Evolutionary conservation across 1,140 invertebrate genomes (phyloP), one percentile per base, ranked within the genome.

Genomic region (Ceratina australensis): DNA sequence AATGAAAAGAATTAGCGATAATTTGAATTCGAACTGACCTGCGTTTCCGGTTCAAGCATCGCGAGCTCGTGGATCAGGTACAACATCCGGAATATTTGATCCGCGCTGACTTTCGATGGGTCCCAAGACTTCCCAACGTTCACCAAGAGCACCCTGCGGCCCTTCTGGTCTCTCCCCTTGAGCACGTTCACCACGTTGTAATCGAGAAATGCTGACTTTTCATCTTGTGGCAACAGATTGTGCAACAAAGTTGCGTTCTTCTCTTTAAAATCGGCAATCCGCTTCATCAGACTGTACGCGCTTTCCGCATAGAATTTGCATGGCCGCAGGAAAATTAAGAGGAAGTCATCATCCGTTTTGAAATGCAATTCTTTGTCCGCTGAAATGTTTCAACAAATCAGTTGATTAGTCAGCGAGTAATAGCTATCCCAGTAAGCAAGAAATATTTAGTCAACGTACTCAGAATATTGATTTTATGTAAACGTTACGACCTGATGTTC

Each of bases 251-350:
- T 80, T 0, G 94, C 93, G 83, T 97, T 93, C 77, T 96, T 96
- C 8, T 94, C 93, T 86, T 94, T 96, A 87, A 97, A 97, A 47
- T 94, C 94, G 2, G 95, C 95, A 18, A 95, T 92, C 82, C 95
- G 93, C 87, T 94, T 95, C 95, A 97, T 96, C 93, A 97, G 90
- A 82, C 94, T 94, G 52, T 94, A 90, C 0, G 96, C 96, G 90
- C 96, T 96, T 78, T 97, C 93, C 0, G 96, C 94, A 86, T 97
- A 97, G 89, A 94, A 97, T 89, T 97, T 96, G 88, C 95, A 96
- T 47, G 95, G 95, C 52, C 96, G 93, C 18, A 97, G 90, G 85
- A 96, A 96, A 33, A 96, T 95, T 24, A 94, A 92, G 0, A 97
- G 92, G 33, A 96, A 94, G 3, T 96, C 95, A 81, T 97, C 96